Evolutionary conservation across 2,888 invertebrate genomes (phyloP), one percentile per base, ranked within the genome.

Genomic region (Margaritifera margaritifera): DNA sequence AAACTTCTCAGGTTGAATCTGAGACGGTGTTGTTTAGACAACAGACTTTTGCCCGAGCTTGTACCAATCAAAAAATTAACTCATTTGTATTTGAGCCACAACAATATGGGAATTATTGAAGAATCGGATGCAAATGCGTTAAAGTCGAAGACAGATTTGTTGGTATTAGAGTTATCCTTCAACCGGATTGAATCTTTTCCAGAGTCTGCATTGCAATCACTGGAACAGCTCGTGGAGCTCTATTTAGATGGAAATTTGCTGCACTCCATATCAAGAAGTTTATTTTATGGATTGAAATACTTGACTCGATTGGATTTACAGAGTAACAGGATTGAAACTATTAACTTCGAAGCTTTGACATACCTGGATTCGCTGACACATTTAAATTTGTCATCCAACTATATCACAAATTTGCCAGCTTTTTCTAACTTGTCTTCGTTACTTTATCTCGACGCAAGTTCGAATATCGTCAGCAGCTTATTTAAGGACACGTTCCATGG

Each of bases 231-330:
- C 42, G 27, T 53, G 8, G n/a, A 69, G 22, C 68, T 82, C 18
- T 70, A 69, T 42, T 66, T 82, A 19, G 74, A 77, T 24, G 59
- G 73, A 27, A 82, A 80, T 64, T 51, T 60, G 15, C 72, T 82
- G 27, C 64, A 66, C 22, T 64, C 50, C 2, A 69, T 82, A 6
- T 66, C 72, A 18, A 63, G 60, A 2, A 67, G 56, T 11, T 71
- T 77, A 1, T 78, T 82, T 27, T 64, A 74, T 22, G 71, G 64
- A 27, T 64, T 79, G 25, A 31, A 65, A 8, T 69, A 62, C 22
- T 53, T 80, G 25, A 57, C 69, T 42, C 59, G 54, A 4, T 64
- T 82, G 4, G 67, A 71, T 22, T 66, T 82, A 19, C 68, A 80
- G 51, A 59, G 73, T n/a, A 82, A 80, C 56, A 55, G 53, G 18